These are phyloP conservation scores for Meiosimyza decipiens DNA, from an alignment of 2,888 invertebrate genomes.

Conservation along the genomic window DNA sequence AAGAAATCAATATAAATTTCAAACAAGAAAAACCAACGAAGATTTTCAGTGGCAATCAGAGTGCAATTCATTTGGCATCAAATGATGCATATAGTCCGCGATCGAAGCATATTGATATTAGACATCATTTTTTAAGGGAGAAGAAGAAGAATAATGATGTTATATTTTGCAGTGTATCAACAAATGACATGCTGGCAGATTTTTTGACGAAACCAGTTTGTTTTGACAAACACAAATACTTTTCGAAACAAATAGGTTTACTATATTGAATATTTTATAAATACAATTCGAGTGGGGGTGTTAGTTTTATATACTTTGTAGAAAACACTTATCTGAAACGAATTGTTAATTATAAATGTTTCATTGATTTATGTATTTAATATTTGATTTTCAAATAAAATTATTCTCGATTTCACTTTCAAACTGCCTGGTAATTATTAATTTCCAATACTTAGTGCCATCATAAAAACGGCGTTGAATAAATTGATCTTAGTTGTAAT, in stretches of 20 bases:
- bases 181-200: conserved; percentile 15
- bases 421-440: too few relatives aligned
- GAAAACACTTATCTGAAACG: too few relatives aligned
- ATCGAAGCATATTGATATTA: too few relatives aligned
- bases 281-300: conserved; percentile 6
- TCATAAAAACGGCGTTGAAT: conserved; percentile 27
- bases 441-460: not conserved
- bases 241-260: conserved; percentile 4
- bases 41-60: too few relatives aligned
- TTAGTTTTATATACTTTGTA: too few relatives aligned
- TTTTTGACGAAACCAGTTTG: conserved; percentile 14
- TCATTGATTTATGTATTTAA: too few relatives aligned
- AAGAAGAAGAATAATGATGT: conserved; percentile 12
- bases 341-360: too few relatives aligned
- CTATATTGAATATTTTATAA: not conserved
- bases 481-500: conserved; percentile 14
- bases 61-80: too few relatives aligned
- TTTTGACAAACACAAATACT: conserved; percentile 18
- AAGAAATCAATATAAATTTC: conserved; percentile 11
- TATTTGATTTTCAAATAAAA: too few relatives aligned
- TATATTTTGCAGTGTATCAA: conserved; percentile 2
- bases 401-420: too few relatives aligned
- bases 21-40: not conserved
- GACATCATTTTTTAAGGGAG: too few relatives aligned
- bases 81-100: too few relatives aligned